Conservation (phyloP, 2,797 vertebrate genomes). For the Brachymystax lenok region DNA sequence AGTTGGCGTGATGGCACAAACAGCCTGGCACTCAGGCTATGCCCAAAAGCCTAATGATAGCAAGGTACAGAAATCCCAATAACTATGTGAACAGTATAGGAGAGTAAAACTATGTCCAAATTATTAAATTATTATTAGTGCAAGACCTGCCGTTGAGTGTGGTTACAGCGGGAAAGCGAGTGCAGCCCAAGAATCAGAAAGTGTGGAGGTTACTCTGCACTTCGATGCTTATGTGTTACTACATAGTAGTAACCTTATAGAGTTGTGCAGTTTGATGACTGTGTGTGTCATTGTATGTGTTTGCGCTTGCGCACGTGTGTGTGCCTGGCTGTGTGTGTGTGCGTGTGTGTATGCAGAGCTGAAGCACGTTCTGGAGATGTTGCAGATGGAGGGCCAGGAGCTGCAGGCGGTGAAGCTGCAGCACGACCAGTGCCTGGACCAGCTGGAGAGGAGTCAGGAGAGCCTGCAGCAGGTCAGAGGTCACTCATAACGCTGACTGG, state of each 20-base stretch:
- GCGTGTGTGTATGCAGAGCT: slow-evolving; percentile 68
- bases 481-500: neutral
- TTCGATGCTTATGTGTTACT: neutral
- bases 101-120: too few relatives aligned
- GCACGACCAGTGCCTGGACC: slow-evolving; percentile 71
- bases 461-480: slow-evolving; percentile 72
- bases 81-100: neutral
- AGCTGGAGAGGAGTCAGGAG: slow-evolving; percentile 73
- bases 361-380: slow-evolving; percentile 77
- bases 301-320: neutral
- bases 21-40: too few relatives aligned
- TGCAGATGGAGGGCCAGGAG: slow-evolving; percentile 76
- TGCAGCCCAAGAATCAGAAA: neutral
- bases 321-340: slow-evolving; percentile 7
- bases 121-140: too few relatives aligned
- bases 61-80: neutral
- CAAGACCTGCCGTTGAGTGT: too few relatives aligned
- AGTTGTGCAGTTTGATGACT: neutral
- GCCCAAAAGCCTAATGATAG: neutral
- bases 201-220: neutral
- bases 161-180: too few relatives aligned
- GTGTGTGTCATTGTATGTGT: neutral
- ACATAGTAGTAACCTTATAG: neutral
- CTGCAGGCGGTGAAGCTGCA: slow-evolving; percentile 74
- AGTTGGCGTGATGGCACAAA: too few relatives aligned